Base-by-base conservation (phyloP, 2,797 vertebrate species). In the Pelobates cultripes region DNA sequence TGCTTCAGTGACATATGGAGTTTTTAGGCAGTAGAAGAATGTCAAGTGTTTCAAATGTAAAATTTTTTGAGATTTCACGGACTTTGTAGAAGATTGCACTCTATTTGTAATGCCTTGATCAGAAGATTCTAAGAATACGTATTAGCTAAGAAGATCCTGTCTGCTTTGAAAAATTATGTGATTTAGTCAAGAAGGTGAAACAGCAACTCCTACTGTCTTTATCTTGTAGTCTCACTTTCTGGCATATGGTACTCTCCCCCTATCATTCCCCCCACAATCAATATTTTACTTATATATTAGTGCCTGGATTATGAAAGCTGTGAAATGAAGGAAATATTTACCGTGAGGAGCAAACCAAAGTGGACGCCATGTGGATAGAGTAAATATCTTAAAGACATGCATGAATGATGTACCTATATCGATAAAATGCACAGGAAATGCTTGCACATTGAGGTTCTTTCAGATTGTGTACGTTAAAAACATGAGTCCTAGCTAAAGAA, bases 231-330 rank as follows among this genome's bases (percentile, higher is more conserved):
- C 61, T 71, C 73, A 70, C 12, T 63, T 70, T 51, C 10, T 45
- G 64, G 69, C 68, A 82, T 82, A 68, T 82, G 80, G 74, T 71
- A 55, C 70, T 44, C 51, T 71, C 74, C 68, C 69, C 60, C 43
- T 43, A 77, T 77, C 71, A 71, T 60, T 71, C 68, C 64, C 74
- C 55, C 47, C 70, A 67, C 10, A 63, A 47, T 75, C 17, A 40
- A 4, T 12, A 42, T 42, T 15, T 57, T 45, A 47, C 51, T 47
- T n/a, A 43, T 43, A 70, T 63, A 67, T 44, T 64, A 28, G n/a
- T 28, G 55, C 55, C 55, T 51, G 47, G 4, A 2, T 51, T 51
- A 10, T 5, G 55, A 12, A 12, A 57, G 55, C 7, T 64, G 17
- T 40, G 4, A 6, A 64, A 7, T 17, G 17, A 64, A 51, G 47